These are phyloP conservation scores for Caranx melampygus DNA, from an alignment of 2,113 vertebrate genomes.

Conservation along the genomic window DNA sequence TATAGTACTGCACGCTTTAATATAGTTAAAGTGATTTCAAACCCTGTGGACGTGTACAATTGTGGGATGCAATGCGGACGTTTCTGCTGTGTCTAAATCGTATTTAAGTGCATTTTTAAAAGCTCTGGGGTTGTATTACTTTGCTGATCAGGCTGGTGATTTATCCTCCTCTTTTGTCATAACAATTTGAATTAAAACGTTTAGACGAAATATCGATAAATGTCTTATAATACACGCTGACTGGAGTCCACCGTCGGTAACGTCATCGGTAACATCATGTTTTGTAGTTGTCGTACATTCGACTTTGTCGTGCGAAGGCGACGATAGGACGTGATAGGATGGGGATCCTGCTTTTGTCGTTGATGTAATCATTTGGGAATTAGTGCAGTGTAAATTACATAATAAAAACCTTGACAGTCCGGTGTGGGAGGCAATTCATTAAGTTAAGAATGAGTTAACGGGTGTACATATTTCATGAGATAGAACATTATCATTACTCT, in stretches of 20 bases:
- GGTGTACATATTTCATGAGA: rapidly evolving
- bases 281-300: neutral
- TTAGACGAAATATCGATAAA: neutral
- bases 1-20: neutral
- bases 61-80: neutral
- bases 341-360: neutral
- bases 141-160: neutral
- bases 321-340: neutral
- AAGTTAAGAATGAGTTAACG: neutral
- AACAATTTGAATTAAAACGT: neutral
- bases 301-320: neutral
- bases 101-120: neutral
- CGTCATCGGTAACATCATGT: too few species aligned
- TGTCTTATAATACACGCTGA: neutral
- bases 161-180: neutral
- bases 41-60: slow-evolving; percentile 2
- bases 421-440: neutral
- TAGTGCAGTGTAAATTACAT: slow-evolving; percentile 38
- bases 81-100: neutral
- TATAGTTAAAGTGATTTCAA: neutral
- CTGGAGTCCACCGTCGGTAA: too few species aligned
- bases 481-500: too few species aligned
- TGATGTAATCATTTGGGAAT: slow-evolving; percentile 68
- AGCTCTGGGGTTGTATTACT: neutral
- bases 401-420: neutral